Base-by-base conservation (phyloP, 2,113 vertebrate genomes). In the Tursiops truncatus region DNA sequence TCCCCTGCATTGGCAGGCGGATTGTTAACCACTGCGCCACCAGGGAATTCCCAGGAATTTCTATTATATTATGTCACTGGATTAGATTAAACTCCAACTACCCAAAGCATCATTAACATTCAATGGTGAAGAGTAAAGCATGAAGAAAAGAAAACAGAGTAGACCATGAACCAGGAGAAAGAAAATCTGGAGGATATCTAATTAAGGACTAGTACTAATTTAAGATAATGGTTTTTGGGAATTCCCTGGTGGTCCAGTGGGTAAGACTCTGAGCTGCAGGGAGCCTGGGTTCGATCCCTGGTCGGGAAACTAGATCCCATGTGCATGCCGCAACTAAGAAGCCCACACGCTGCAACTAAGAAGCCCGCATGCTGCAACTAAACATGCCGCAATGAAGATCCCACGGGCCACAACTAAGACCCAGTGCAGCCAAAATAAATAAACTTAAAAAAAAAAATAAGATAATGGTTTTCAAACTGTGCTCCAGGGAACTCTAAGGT, bases 51-150 rank as follows among this genome's bases (percentile, higher is more conserved):
- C 58, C 58, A 95, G 76, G 28, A 96, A 86, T 85, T 85, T 86
- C 68, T 91, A 50, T 60, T 85, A 76, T 44, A 96, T 80, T 70
- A 86, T 80, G 13, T 58, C 44, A 91, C 0, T 67, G 67, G 56
- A 47, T 91, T 85, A 89, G 47, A 94, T 44, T 94, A 62, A 92
- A 74, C 33, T 86, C 62, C 8, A 95, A 38, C 26, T 77, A 94
- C 56, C 56, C 4, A 67, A 73, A 63, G 18, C 36, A 73, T 67
- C 14, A 60, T 74, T 89, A 94, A 67, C 15, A 47, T 47, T 83
- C 38, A 90, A 6, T 56, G 74, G 38, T 73, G 38, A 92, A 95
- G 89, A 87, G 18, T 47, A 31, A 86, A 87, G 68, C 12, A 77
- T n/a, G 76, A 77, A 93, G 50, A 81, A 81, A 62, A 76, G 41